Base-by-base conservation (phyloP, 2,888 invertebrate genomes). In the Ophion costatus region DNA sequence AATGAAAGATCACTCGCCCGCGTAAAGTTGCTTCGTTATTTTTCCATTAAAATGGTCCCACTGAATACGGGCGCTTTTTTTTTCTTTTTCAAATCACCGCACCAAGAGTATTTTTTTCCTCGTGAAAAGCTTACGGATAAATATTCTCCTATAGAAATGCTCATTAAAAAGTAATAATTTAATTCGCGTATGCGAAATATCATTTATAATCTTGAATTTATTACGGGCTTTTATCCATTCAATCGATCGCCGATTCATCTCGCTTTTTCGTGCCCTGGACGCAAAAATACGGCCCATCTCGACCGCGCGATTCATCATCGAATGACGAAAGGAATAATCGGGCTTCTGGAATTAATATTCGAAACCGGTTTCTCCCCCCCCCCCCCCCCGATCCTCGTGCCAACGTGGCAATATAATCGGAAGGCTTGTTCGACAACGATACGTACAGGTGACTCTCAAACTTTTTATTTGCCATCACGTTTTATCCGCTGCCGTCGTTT, bases 261-360 rank as follows among this genome's bases (percentile, higher is more conserved):
- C 38, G 42, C 22, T 24, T 73, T 73, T 73, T 20, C 17, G 20
- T 61, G 10, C 38, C 33, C 51, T 33, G 33, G 61, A 51, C 22
- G 76, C 11, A 69, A 57, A 77, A 29, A 67, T 29, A 69, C 73
- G 38, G 29, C 73, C 29, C 56, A 22, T 51, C 69, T 63, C 51
- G 38, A 64, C 77, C 77, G 42, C 57, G 51, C 82, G 38, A 70
- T 83, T 86, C 86, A 83, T 86, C 84, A 78, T 87, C 85, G 78
- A 87, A 88, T 88, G 87, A 83, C 70, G 84, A 77, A 80, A 80
- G 80, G 75, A 83, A 51, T 86, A 87, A 84, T 84, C 86, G 84
- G 85, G 89, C 89, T 89, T 89, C 90, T 89, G 88, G 88, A 88
- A 87, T 90, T 89, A 74, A 84, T 85, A 88, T 87, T 87, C 82